Evolutionary conservation across 1,140 invertebrate species (phyloP).

Genomic region (Lordiphosa clarofinis): DNA sequence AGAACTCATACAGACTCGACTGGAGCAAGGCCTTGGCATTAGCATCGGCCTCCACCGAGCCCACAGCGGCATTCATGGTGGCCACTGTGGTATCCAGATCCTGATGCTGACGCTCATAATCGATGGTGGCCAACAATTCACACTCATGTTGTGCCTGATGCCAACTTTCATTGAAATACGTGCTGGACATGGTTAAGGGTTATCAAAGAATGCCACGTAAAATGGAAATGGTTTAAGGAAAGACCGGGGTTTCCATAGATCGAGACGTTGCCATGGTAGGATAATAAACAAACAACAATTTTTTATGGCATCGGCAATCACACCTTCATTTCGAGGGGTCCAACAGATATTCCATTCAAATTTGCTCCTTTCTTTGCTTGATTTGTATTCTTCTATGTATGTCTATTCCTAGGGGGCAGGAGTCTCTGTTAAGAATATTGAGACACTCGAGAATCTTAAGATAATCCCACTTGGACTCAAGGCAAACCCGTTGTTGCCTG

Average conservation of each 20-base stretch:
- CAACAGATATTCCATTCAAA: too few relatives aligned
- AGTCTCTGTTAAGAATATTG: too few relatives aligned
- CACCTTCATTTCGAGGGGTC: too few relatives aligned
- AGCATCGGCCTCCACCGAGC: slow-evolving; percentile 51
- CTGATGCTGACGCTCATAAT: slow-evolving; percentile 83
- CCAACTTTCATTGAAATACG: slow-evolving; percentile 86
- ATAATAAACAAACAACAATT: neutral
- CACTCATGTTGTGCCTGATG: slow-evolving; percentile 83
- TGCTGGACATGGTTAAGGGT: slow-evolving; percentile 84
- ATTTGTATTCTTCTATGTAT: too few relatives aligned
- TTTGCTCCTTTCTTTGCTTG: too few relatives aligned
- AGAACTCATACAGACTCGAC: slow-evolving; percentile 67
- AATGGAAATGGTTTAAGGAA: neutral
- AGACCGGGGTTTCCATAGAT: neutral
- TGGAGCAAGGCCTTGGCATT: slow-evolving; percentile 60
- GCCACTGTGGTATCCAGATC: slow-evolving; percentile 69
- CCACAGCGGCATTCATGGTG: slow-evolving; percentile 47
- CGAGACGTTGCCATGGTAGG: slow-evolving; percentile 25
- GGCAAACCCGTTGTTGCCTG: too few relatives aligned
- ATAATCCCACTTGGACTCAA: too few relatives aligned
- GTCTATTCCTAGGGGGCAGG: too few relatives aligned
- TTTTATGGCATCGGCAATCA: too few relatives aligned
- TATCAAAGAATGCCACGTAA: neutral
- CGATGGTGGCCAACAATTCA: slow-evolving; percentile 83
- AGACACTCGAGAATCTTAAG: too few relatives aligned